A percentile compares a stretch with the other conserved stretches of the same genome.
These are phyloP conservation scores for Lomographa bimaculata DNA, from an alignment of 2,888 invertebrate genomes.

Conservation along the genomic window DNA sequence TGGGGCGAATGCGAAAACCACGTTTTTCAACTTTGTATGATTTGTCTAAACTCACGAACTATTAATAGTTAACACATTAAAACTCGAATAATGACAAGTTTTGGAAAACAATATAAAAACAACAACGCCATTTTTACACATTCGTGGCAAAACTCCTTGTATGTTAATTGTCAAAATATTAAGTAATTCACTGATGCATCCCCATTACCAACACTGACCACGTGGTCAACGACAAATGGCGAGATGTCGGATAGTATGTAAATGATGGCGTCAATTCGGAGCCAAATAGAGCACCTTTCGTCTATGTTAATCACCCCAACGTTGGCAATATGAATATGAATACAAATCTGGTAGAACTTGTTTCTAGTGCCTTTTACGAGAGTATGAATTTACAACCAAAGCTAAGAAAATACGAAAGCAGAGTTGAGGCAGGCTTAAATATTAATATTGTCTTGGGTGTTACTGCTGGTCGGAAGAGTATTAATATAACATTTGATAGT, in stretches of 20 bases:
- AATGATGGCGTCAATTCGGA: constrained; percentile 9
- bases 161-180: no score
- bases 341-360: constrained; percentile 20
- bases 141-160: no score
- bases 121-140: no score
- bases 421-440: constrained; percentile 16
- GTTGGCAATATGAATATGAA: constrained; percentile 10
- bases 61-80: no score
- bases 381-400: constrained; percentile 4
- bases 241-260: constrained; percentile 5
- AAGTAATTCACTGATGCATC: no score
- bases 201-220: no score
- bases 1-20: no score
- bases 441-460: background rate
- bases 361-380: constrained; percentile 15
- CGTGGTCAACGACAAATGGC: background rate
- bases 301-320: constrained; percentile 20
- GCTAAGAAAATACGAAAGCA: constrained; percentile 9
- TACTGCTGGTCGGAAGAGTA: background rate
- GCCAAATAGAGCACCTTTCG: constrained; percentile 19
- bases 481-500: no score
- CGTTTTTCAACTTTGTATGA: no score
- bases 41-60: no score
- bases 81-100: no score
- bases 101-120: no score